phyloP scores from a whole-genome alignment of 2,113 vertebrate genomes.

The Larimichthys polyactis region DNA sequence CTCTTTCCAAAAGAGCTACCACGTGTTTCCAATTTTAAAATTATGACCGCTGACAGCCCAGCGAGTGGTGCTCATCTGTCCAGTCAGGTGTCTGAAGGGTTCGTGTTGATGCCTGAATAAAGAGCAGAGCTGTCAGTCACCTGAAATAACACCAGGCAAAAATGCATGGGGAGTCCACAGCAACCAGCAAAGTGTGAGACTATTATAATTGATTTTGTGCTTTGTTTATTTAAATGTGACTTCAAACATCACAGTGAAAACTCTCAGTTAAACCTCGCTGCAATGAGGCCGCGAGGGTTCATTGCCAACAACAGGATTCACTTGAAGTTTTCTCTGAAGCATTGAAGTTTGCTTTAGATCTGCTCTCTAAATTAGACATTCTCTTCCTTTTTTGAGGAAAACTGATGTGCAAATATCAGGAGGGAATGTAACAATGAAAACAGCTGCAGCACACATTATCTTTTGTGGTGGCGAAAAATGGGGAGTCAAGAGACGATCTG shows the following conservation, averaged over 20 bases:
- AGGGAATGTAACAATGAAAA: background rate
- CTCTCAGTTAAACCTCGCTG: background rate
- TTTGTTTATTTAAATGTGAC: conserved; percentile 11
- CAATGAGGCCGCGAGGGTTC: background rate
- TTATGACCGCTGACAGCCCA: background rate
- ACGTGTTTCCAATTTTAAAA: background rate
- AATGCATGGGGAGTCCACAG: background rate
- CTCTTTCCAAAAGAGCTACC: background rate
- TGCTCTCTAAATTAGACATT: background rate
- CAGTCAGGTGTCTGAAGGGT: conserved; percentile 1
- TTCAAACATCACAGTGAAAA: background rate
- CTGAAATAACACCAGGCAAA: background rate
- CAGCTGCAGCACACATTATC: conserved; percentile 15
- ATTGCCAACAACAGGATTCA: background rate
- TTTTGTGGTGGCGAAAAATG: too few relatives aligned
- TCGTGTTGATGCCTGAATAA: conserved; percentile 2
- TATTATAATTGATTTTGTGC: background rate
- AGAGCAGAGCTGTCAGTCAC: background rate
- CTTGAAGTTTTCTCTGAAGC: background rate
- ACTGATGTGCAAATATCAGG: background rate
- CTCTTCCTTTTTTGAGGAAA: conserved; percentile 10
- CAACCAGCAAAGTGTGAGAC: background rate
- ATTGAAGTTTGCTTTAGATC: background rate
- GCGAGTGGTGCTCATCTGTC: background rate
- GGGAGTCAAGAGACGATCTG: too few relatives aligned